Conservation (phyloP, 2,113 vertebrate species). For the Elachura formosa region DNA sequence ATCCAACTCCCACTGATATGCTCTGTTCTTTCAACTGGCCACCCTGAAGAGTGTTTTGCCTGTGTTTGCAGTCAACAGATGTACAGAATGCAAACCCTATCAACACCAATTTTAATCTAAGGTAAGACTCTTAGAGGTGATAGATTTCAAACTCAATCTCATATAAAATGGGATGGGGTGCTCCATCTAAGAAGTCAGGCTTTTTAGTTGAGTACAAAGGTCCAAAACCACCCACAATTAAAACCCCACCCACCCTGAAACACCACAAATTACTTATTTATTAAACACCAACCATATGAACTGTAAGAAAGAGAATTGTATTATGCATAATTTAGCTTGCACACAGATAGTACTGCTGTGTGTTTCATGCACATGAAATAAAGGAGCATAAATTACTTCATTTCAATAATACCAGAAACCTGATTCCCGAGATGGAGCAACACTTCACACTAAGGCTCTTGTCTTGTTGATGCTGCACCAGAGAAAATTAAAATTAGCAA, state of each 20-base stretch:
- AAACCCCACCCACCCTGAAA: neutral
- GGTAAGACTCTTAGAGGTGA: neutral
- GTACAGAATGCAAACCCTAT: neutral
- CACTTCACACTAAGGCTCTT: conserved; percentile 2
- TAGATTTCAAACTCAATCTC: neutral
- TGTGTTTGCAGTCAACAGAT: neutral
- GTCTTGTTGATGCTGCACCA: neutral
- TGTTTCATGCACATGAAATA: neutral
- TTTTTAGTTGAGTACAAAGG: neutral
- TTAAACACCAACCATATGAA: neutral
- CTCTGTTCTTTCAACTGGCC: neutral
- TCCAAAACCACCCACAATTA: neutral
- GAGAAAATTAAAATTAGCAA: neutral
- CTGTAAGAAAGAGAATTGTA: neutral
- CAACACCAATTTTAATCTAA: neutral
- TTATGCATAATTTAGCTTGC: conserved; percentile 26
- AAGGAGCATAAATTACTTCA: conserved; percentile 49
- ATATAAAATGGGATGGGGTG: too few species aligned
- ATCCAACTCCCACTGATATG: neutral
- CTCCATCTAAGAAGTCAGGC: neutral
- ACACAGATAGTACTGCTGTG: neutral
- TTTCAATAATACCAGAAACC: conserved; percentile 31
- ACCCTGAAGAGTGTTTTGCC: conserved; percentile 12
- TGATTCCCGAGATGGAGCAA: conserved; percentile 10
- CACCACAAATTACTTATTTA: neutral